These are phyloP conservation scores for Lithobates pipiens DNA, from an alignment of 2,797 vertebrate genomes.

Conservation along the genomic window DNA sequence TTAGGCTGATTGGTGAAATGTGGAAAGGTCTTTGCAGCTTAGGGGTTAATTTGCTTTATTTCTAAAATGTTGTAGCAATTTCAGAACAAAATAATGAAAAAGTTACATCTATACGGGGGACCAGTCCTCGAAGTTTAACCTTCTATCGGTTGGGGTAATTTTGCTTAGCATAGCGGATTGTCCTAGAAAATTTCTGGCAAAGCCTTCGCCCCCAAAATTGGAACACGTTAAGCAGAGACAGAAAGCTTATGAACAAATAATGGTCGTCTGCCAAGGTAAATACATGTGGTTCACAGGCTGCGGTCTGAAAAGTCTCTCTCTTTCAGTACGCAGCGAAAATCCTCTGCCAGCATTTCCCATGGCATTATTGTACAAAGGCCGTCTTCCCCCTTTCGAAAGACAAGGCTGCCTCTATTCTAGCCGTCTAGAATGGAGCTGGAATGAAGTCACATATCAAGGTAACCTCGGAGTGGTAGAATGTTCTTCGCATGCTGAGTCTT, in stretches of 20 bases:
- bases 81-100: slow-evolving; percentile 62
- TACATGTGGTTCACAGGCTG: slow-evolving; percentile 95
- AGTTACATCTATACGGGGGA: background rate
- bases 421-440: slow-evolving; percentile 78
- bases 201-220: slow-evolving; percentile 91
- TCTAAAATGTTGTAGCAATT: slow-evolving; percentile 41
- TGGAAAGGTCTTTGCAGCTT: too few species aligned
- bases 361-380: slow-evolving; percentile 92
- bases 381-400: slow-evolving; percentile 85
- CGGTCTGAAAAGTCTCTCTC: slow-evolving; percentile 93
- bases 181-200: slow-evolving; percentile 96
- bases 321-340: slow-evolving; percentile 88
- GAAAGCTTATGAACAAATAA: slow-evolving; percentile 98
- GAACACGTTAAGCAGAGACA: slow-evolving; percentile 94
- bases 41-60: background rate
- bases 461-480: slow-evolving; percentile 75
- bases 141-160: slow-evolving; percentile 85
- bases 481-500: slow-evolving; percentile 76
- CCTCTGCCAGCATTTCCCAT: slow-evolving; percentile 88
- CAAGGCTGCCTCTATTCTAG: slow-evolving; percentile 84
- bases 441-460: slow-evolving; percentile 79
- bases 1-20: too few species aligned
- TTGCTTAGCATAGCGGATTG: slow-evolving; percentile 95
- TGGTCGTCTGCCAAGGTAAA: slow-evolving; percentile 93
- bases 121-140: slow-evolving; percentile 83